phyloP scores from a whole-genome alignment of 2,888 invertebrate genomes.

The Acheta domesticus region DNA sequence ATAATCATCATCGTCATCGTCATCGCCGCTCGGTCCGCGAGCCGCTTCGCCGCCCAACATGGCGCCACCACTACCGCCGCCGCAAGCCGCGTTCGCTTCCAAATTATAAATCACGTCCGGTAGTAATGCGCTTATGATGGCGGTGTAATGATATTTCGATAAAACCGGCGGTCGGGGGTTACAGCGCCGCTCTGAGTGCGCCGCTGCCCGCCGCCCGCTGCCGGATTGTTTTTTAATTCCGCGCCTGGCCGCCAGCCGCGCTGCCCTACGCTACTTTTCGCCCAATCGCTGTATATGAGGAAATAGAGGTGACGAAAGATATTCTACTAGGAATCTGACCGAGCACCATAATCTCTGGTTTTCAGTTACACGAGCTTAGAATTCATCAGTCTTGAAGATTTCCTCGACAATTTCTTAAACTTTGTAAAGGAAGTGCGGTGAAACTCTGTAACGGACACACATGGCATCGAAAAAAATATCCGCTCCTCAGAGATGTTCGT shows the following conservation, averaged over 20 bases:
- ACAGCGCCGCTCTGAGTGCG: neutral
- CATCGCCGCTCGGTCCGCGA: neutral
- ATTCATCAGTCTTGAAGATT: too few relatives aligned
- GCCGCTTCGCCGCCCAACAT: neutral
- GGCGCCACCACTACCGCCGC: neutral
- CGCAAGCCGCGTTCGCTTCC: neutral
- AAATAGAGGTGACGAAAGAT: too few relatives aligned
- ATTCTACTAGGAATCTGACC: too few relatives aligned
- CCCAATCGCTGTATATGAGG: too few relatives aligned
- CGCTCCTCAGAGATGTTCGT: too few relatives aligned
- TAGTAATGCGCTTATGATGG: conserved; percentile 4
- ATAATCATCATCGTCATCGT: neutral
- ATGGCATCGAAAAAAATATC: too few relatives aligned
- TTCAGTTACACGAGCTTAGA: too few relatives aligned
- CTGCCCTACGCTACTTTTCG: neutral
- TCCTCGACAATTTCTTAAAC: too few relatives aligned
- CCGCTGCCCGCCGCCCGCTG: neutral
- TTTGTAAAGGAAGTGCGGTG: too few relatives aligned
- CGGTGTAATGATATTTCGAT: conserved; percentile 1
- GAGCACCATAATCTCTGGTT: too few relatives aligned
- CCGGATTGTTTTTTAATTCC: conserved; percentile 1
- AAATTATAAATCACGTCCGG: conserved; percentile 18
- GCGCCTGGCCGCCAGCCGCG: neutral
- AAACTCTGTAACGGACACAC: too few relatives aligned
- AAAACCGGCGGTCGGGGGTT: neutral